Conservation (phyloP, 1,140 invertebrate species). For the Aradophagus sp. region DNA sequence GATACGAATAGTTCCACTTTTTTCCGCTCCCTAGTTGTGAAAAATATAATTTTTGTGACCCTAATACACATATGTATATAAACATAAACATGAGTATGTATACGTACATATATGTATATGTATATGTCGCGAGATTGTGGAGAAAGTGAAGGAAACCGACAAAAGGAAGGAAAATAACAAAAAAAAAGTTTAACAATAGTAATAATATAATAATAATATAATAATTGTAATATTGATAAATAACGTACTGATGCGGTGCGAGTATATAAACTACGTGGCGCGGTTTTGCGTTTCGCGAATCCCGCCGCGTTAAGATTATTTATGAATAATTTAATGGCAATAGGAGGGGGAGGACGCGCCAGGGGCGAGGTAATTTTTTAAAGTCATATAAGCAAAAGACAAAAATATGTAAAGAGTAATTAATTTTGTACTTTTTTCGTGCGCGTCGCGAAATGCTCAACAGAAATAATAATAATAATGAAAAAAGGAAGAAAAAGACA, state of each 20-base stretch:
- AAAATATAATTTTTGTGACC: too few relatives aligned
- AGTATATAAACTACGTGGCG: constrained; percentile 47
- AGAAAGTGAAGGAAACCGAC: constrained; percentile 29
- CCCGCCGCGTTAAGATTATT: constrained; percentile 49
- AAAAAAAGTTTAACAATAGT: constrained; percentile 14
- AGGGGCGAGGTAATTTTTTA: constrained; percentile 57
- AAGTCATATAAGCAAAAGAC: constrained; percentile 58
- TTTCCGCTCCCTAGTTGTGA: too few relatives aligned
- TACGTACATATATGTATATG: too few relatives aligned
- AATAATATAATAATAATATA: constrained; percentile 31
- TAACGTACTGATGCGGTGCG: constrained; percentile 58
- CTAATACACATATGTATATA: too few relatives aligned
- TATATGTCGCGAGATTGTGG: constrained; percentile 51
- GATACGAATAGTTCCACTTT: too few relatives aligned
- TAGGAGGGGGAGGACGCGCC: constrained; percentile 42
- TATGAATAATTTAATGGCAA: constrained; percentile 56
- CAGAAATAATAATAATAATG: constrained; percentile 48
- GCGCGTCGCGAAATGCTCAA: constrained; percentile 69
- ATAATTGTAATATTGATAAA: constrained; percentile 35
- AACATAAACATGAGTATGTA: too few relatives aligned
- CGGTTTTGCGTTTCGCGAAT: constrained; percentile 28
- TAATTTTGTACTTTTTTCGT: constrained; percentile 73
- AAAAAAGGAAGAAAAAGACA: constrained; percentile 22
- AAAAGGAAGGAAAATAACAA: constrained; percentile 38
- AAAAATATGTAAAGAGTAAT: constrained; percentile 70